Percentiles rank a stretch among this genome's conserved stretches.
These are phyloP conservation scores for Girardinus metallicus DNA, from an alignment of 2,797 vertebrate genomes.

Conservation along the genomic window DNA sequence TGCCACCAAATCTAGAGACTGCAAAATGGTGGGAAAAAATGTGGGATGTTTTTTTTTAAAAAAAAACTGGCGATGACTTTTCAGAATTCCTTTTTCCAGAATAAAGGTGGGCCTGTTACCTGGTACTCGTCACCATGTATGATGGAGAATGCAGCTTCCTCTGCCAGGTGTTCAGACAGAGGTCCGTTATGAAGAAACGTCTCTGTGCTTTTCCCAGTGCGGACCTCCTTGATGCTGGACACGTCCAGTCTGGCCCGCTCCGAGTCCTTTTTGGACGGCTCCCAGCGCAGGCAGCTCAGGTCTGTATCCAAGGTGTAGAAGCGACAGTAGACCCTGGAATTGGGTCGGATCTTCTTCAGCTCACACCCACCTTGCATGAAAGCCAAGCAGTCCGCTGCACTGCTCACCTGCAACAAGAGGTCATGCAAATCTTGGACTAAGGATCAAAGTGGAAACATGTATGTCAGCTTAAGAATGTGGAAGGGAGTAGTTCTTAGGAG, in stretches of 20 bases:
- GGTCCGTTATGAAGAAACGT: constrained; percentile 95
- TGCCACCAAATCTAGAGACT: constrained; percentile 96
- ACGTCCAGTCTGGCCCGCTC: constrained; percentile 95
- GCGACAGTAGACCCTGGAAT: constrained; percentile 93
- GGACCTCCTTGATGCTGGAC: constrained; percentile 90
- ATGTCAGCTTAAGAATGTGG: too few relatives aligned
- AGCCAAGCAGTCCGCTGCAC: constrained; percentile 93
- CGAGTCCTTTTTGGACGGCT: constrained; percentile 95
- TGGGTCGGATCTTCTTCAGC: constrained; percentile 95
- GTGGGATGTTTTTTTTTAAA: neutral
- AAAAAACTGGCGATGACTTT: too few relatives aligned
- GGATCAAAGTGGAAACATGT: neutral
- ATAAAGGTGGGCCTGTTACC: constrained; percentile 40
- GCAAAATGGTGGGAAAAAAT: neutral
- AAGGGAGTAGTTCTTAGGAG: neutral
- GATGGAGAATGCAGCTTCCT: constrained; percentile 94
- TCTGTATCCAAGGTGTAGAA: constrained; percentile 95
- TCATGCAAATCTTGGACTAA: neutral
- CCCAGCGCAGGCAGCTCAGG: constrained; percentile 94
- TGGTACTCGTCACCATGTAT: constrained; percentile 96
- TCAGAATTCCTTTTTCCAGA: neutral
- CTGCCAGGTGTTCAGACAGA: constrained; percentile 91
- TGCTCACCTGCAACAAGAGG: constrained; percentile 84
- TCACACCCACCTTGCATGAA: constrained; percentile 99
- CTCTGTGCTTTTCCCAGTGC: constrained; percentile 96